Evolutionary conservation across 2,113 vertebrate genomes (phyloP).

Genomic region (Lycocorax pyrrhopterus): DNA sequence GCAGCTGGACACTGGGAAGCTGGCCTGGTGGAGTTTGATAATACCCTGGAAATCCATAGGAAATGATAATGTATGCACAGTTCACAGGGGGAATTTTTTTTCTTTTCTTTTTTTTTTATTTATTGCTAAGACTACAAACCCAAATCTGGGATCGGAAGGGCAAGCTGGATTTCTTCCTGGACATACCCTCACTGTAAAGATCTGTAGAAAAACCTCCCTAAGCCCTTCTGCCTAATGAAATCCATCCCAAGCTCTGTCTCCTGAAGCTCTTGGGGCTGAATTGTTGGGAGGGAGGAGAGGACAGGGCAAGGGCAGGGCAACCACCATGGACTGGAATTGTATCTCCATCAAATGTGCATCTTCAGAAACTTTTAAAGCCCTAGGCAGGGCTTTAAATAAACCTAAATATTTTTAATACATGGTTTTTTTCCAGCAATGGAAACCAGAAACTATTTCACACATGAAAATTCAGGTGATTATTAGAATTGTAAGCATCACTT

Average conservation of each 20-base stretch:
- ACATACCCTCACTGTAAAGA: neutral
- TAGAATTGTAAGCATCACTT: neutral
- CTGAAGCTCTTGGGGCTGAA: neutral
- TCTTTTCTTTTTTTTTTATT: neutral
- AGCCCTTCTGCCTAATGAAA: neutral
- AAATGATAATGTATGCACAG: neutral
- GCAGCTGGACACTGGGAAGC: neutral
- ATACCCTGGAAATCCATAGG: neutral
- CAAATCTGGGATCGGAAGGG: neutral
- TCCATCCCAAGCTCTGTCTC: neutral
- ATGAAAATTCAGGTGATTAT: neutral
- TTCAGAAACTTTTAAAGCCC: neutral
- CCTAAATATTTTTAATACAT: neutral
- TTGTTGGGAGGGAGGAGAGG: neutral
- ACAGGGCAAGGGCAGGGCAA: neutral
- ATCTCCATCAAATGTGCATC: neutral
- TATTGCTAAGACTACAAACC: neutral
- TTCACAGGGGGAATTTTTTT: neutral
- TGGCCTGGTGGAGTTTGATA: neutral
- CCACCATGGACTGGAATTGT: neutral
- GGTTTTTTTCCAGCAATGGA: neutral
- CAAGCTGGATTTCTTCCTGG: conserved; percentile 3
- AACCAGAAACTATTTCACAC: neutral
- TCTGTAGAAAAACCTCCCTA: neutral
- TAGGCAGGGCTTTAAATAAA: neutral